phyloP scores from a whole-genome alignment of 2,888 invertebrate species.

The Rambutsinella grinnellia region DNA sequence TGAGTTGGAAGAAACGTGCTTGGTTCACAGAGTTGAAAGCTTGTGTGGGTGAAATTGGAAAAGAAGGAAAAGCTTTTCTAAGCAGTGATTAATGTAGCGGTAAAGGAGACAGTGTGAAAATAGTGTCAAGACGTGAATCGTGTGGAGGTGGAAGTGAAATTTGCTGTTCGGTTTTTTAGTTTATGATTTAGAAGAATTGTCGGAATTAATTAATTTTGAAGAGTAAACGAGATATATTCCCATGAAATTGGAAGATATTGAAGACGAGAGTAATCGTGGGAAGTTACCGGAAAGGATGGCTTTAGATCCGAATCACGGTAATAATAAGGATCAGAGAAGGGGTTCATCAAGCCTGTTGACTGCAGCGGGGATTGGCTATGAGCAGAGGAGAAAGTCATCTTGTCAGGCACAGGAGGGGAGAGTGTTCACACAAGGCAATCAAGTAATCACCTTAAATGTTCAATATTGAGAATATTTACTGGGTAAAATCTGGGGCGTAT shows the following conservation, averaged over 20 bases:
- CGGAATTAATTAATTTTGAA: background rate
- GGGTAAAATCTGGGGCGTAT: too few relatives aligned
- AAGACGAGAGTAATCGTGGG: constrained; percentile 33
- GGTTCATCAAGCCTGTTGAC: constrained; percentile 60
- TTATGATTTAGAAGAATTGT: too few relatives aligned
- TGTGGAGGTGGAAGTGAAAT: background rate
- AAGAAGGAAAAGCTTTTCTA: background rate
- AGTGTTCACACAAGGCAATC: constrained; percentile 63
- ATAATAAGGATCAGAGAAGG: constrained; percentile 47
- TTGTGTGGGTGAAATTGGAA: background rate
- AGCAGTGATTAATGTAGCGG: background rate
- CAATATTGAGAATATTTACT: too few relatives aligned
- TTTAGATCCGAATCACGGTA: constrained; percentile 28
- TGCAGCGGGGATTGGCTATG: constrained; percentile 65
- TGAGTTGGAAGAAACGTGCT: background rate
- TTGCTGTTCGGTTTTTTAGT: too few relatives aligned
- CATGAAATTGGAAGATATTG: constrained; percentile 54
- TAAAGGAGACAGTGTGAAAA: background rate
- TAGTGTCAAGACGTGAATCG: background rate
- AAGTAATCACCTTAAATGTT: too few relatives aligned
- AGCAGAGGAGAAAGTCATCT: constrained; percentile 60
- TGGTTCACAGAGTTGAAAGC: background rate
- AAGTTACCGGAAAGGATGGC: constrained; percentile 33
- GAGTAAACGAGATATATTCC: background rate
- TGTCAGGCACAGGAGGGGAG: constrained; percentile 53